Evolutionary conservation across 2,797 vertebrate species (phyloP).

Genomic region (Tamandua tetradactyla): DNA sequence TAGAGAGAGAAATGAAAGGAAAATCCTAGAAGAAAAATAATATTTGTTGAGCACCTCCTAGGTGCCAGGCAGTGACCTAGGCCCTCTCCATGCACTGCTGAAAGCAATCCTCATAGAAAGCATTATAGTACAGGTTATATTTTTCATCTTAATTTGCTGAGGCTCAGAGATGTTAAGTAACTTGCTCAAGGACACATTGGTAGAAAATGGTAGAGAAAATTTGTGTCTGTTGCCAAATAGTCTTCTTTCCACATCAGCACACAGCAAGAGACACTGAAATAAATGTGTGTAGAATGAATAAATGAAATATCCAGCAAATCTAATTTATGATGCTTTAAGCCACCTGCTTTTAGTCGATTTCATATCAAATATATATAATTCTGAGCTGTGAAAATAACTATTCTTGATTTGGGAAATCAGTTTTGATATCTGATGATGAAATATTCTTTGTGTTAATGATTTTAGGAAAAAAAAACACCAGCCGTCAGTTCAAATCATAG

Average conservation of each 20-base stretch:
- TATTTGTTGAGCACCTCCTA: neutral
- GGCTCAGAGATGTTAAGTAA: neutral
- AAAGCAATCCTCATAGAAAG: accelerated
- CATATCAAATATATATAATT: neutral
- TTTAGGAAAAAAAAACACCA: neutral
- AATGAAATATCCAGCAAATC: neutral
- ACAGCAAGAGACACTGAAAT: neutral
- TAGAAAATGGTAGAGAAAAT: accelerated
- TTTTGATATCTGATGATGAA: slow-evolving; percentile 9
- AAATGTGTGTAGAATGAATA: neutral
- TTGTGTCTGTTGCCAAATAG: neutral
- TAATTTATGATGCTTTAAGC: accelerated
- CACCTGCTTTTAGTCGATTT: neutral
- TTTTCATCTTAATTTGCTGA: accelerated
- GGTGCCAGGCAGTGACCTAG: neutral
- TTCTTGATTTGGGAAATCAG: neutral
- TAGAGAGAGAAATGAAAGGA: neutral
- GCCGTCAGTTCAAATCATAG: neutral
- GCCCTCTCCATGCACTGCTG: neutral
- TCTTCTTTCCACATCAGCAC: neutral
- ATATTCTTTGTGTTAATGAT: neutral
- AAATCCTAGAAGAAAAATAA: neutral
- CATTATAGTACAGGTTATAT: accelerated
- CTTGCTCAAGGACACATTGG: too few species aligned
- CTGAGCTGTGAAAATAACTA: neutral